These are phyloP conservation scores for Perithous albicinctus DNA, from an alignment of 2,888 invertebrate genomes.

Conservation along the genomic window DNA sequence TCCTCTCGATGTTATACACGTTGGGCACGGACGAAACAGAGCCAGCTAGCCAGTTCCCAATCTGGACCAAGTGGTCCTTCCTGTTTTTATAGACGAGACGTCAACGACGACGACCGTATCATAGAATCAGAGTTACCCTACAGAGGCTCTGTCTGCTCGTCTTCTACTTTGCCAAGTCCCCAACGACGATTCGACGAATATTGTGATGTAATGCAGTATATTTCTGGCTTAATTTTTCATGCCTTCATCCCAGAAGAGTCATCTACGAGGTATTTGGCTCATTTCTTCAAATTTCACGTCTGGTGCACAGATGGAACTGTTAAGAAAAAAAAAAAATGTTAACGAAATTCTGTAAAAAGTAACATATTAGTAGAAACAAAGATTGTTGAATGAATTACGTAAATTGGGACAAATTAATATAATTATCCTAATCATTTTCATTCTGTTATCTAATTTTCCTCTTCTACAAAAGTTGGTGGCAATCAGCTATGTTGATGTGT, in stretches of 20 bases:
- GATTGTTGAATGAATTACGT: too few relatives aligned
- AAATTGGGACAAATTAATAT: too few relatives aligned
- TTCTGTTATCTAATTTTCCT: too few relatives aligned
- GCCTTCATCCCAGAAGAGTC: neutral
- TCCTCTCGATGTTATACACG: conserved; percentile 7
- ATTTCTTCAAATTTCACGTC: neutral
- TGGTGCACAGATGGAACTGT: neutral
- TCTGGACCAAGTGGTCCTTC: conserved; percentile 82
- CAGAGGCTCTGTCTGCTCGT: neutral
- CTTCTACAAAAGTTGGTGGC: too few relatives aligned
- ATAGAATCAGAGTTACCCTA: conserved; percentile 8
- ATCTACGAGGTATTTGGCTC: neutral
- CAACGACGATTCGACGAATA: conserved; percentile 3
- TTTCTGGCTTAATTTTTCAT: neutral
- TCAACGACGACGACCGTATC: conserved; percentile 29
- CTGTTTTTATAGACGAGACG: conserved; percentile 76
- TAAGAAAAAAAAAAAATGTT: neutral
- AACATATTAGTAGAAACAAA: too few relatives aligned
- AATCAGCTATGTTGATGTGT: too few relatives aligned
- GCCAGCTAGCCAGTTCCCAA: conserved; percentile 71
- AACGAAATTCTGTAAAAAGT: too few relatives aligned
- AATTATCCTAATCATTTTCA: too few relatives aligned
- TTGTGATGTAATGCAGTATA: neutral
- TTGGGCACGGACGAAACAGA: conserved; percentile 64
- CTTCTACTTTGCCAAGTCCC: conserved; percentile 12